Evolutionary conservation across 2,113 vertebrate genomes (phyloP), one percentile per base, ranked within the genome.

Genomic region (Amia ocellicauda): DNA sequence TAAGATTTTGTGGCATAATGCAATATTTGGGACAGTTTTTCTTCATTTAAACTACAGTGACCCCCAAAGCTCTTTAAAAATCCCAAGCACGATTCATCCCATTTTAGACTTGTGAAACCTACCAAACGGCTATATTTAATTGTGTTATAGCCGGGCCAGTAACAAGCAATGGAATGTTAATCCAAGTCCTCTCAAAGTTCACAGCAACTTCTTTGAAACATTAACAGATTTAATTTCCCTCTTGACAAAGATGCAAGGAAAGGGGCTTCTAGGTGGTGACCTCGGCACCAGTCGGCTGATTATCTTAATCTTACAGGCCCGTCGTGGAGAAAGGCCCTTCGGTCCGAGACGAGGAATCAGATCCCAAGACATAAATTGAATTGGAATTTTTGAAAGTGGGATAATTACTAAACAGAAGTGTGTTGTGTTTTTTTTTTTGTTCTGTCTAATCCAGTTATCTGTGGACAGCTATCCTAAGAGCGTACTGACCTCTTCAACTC

Each of bases 361-460:
- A 81, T 76, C 79, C n/a, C 77, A 75, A 78, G 69, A 80, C 76
- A 81, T 84, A 85, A n/a, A 90, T 87, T 84, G 82, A 83, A 86
- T 89, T 88, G 88, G 88, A 86, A 89, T 88, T 88, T 86, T 80
- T 77, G 62, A 54, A 47, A 3, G n/a, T 17, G 16, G 45, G 11
- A 83, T 84, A 84, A 87, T 87, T 83, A 82, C 77, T 64, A 68
- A 80, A 80, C 40, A 73, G 78, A 80, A 76, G 75, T 69, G 69
- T 72, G 70, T 60, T 63, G 23, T 42, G 66, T 42, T 52, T 45
- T 3, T 19, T 47, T 47, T 47, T 5, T 5, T 5, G 58, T 56
- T 51, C 49, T 70, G 68, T 72, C 58, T 75, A 67, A 75, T 62
- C 50, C 24, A 68, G 19, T 58, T 43, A 71, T 73, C 49, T 31